Base-by-base conservation (phyloP, 2,888 invertebrate genomes). In the Elysia crispata region DNA sequence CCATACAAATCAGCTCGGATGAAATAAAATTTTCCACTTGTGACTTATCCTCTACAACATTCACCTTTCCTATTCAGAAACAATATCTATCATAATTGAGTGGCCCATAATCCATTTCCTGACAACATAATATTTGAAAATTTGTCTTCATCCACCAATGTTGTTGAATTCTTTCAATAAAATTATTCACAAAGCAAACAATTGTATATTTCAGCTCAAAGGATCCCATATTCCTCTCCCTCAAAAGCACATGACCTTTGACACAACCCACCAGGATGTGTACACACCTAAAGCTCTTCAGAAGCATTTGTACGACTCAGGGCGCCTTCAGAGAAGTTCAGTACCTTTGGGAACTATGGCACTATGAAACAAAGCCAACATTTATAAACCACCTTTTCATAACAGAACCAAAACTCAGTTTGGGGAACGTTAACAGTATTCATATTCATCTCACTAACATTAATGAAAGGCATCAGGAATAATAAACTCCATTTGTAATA, bases 281-380 rank as follows among this genome's bases (percentile, higher is more conserved):
- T 91, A 86, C 79, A 86, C 86, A 1, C 88, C 89, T 0, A 89
- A 90, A 80, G 54, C 70, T 20, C 67, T 86, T 0, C 83, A 84
- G 15, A 85, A 77, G 66, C 81, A 83, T 62, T 62, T 57, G 15
- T 86, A 86, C 33, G 90, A 91, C 80, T 80, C 88, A 8, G 88
- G 89, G 20, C 82, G 86, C 18, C 79, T 90, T 20, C 91, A 91
- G 85, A 86, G 85, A 75, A 90, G 90, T 81, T 89, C 90, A 33
- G 90, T 91, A 18, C 90, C 91, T 1, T 76, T 91, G 18, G 91
- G 91, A 28, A 90, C 90, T 1, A 82, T 90, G 84, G n/a, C 30
- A 3, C 69, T 25, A 11, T 54, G 25, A 64, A n/a, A n/a, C n/a
- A n/a, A n/a, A n/a, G n/a, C n/a, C n/a, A n/a, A n/a, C n/a, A n/a